phyloP scores from a whole-genome alignment of 2,797 vertebrate species.

The Brachyalestes nurse region DNA sequence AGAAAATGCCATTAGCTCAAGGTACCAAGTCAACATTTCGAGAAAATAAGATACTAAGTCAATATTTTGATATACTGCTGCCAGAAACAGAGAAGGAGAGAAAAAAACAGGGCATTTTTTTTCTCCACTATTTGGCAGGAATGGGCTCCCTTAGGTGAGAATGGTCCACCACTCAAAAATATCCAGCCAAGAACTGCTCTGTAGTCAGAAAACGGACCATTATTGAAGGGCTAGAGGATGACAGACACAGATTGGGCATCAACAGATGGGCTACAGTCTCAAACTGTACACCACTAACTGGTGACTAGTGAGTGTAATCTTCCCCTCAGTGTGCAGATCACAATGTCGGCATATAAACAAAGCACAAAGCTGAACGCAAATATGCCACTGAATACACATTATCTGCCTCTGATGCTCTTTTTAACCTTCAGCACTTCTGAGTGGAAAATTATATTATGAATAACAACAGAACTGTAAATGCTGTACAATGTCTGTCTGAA shows the following conservation, averaged over 20 bases:
- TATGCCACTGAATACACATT: neutral
- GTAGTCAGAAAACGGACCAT: neutral
- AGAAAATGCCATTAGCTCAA: no score
- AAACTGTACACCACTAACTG: neutral
- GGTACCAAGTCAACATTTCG: no score
- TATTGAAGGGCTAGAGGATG: neutral
- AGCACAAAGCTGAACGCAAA: neutral
- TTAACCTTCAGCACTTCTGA: neutral
- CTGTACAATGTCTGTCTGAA: neutral
- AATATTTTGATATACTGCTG: no score
- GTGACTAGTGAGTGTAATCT: neutral
- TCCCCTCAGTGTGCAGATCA: neutral
- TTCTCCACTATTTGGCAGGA: no score
- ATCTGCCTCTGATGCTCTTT: neutral
- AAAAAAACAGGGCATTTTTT: no score
- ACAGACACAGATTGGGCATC: neutral
- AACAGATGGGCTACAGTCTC: neutral
- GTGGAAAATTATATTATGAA: neutral
- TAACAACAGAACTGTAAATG: neutral
- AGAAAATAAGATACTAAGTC: no score
- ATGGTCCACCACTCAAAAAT: neutral
- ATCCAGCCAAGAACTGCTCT: neutral
- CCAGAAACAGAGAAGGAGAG: no score
- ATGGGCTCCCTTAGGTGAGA: no score
- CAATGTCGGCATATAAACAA: neutral